Evolutionary conservation across 2,888 invertebrate species (phyloP).

Genomic region (Sminthurides aquaticus): DNA sequence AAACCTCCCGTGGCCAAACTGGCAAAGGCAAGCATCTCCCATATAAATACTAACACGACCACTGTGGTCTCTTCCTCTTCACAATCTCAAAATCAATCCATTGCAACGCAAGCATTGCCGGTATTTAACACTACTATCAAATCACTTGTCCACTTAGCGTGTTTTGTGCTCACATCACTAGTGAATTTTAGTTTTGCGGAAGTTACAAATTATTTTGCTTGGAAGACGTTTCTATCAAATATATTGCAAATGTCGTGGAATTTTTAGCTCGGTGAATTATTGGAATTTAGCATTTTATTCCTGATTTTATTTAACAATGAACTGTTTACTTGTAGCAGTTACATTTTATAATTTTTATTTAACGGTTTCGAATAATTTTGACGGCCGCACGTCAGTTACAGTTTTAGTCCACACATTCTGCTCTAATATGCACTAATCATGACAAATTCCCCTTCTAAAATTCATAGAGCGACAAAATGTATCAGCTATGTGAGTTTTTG

Average conservation of each 20-base stretch:
- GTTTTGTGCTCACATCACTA: neutral
- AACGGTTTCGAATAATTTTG: too few relatives aligned
- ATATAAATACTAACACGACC: slow-evolving; percentile 28
- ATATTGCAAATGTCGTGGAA: too few relatives aligned
- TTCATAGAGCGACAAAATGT: slow-evolving; percentile 42
- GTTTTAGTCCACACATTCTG: too few relatives aligned
- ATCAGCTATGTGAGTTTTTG: slow-evolving; percentile 42
- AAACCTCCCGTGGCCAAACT: slow-evolving; percentile 52
- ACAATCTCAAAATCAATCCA: slow-evolving; percentile 40
- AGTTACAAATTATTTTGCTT: neutral
- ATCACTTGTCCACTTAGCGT: slow-evolving; percentile 4
- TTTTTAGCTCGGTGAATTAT: too few relatives aligned
- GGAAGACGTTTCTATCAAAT: too few relatives aligned
- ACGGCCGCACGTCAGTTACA: too few relatives aligned
- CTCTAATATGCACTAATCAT: too few relatives aligned
- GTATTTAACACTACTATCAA: slow-evolving; percentile 22
- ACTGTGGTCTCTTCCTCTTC: slow-evolving; percentile 25
- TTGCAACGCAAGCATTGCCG: slow-evolving; percentile 40
- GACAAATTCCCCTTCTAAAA: too few relatives aligned
- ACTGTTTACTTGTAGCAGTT: too few relatives aligned
- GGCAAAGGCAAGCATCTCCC: slow-evolving; percentile 71
- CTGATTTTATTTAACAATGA: too few relatives aligned
- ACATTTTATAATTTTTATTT: too few relatives aligned
- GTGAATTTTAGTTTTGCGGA: neutral
- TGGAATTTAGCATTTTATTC: too few relatives aligned